Conservation (phyloP, 2,888 invertebrate species). For the Junonia oenone region DNA sequence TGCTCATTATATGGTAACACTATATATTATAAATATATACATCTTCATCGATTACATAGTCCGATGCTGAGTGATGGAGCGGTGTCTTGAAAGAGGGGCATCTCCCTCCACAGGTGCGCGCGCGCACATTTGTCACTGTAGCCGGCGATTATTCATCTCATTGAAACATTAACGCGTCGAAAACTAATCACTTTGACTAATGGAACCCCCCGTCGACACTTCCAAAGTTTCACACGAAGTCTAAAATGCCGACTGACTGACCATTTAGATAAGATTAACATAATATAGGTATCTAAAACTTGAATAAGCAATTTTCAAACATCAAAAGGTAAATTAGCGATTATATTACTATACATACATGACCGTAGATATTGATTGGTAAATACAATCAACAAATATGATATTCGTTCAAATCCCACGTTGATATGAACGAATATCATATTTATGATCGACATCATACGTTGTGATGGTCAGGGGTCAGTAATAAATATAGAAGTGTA, state of each 20-base stretch:
- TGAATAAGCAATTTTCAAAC: not conserved
- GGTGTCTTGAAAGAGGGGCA: slow-evolving; percentile 59
- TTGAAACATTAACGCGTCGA: slow-evolving; percentile 75
- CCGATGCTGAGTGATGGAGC: slow-evolving; percentile 63
- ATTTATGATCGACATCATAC: too few relatives aligned
- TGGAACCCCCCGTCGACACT: slow-evolving; percentile 77
- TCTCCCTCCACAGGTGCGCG: slow-evolving; percentile 59
- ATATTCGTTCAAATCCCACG: too few relatives aligned
- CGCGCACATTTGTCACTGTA: slow-evolving; percentile 78
- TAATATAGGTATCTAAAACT: not conserved
- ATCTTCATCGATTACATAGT: slow-evolving; percentile 68
- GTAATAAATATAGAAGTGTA: too few relatives aligned
- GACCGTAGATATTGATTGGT: too few relatives aligned
- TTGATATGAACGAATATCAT: too few relatives aligned
- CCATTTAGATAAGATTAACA: not conserved
- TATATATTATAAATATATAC: slow-evolving; percentile 71
- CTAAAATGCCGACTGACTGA: slow-evolving; percentile 12
- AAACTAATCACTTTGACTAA: slow-evolving; percentile 78
- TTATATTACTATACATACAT: too few relatives aligned
- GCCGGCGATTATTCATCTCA: slow-evolving; percentile 76
- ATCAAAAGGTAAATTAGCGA: too few relatives aligned
- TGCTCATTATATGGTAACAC: slow-evolving; percentile 39
- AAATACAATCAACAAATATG: too few relatives aligned
- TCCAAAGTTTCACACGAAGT: slow-evolving; percentile 63
- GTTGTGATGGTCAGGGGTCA: too few relatives aligned